These are phyloP conservation scores for Epizoanthus stellaris DNA, from an alignment of 92 coral and sea anemone species.

Conservation along the genomic window DNA sequence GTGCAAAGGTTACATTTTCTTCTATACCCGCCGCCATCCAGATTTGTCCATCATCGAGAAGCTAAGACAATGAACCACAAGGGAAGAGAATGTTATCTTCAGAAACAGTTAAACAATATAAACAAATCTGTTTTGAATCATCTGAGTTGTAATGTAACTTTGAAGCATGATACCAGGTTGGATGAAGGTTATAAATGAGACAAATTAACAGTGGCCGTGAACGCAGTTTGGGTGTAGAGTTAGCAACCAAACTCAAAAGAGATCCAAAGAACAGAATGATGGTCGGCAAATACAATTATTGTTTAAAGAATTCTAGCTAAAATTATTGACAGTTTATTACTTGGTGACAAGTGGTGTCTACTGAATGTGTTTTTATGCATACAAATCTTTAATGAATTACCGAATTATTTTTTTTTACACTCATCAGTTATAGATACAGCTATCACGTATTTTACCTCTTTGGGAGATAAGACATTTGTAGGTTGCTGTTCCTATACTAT, in stretches of 20 bases:
- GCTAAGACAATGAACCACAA: slow-evolving; percentile 68
- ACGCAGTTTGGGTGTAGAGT: not conserved
- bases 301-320: no score
- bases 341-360: no score
- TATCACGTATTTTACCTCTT: no score
- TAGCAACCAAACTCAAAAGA: slow-evolving; percentile 3
- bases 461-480: no score
- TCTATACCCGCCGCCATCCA: slow-evolving; percentile 95
- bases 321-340: no score
- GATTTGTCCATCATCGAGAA: slow-evolving; percentile 94
- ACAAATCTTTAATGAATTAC: no score
- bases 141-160: not conserved
- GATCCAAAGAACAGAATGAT: no score
- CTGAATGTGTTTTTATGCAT: no score
- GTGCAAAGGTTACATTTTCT: slow-evolving; percentile 95
- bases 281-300: no score
- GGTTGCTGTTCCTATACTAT: no score
- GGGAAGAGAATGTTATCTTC: not conserved
- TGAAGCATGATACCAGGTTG: not conserved
- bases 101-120: not conserved
- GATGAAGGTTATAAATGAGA: not conserved
- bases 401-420: no score
- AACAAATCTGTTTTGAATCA: not conserved
- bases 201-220: not conserved
- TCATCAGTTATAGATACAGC: no score